Evolutionary conservation across 2,888 invertebrate genomes (phyloP), one percentile per base, ranked within the genome.

Genomic region (Melieria picta): DNA sequence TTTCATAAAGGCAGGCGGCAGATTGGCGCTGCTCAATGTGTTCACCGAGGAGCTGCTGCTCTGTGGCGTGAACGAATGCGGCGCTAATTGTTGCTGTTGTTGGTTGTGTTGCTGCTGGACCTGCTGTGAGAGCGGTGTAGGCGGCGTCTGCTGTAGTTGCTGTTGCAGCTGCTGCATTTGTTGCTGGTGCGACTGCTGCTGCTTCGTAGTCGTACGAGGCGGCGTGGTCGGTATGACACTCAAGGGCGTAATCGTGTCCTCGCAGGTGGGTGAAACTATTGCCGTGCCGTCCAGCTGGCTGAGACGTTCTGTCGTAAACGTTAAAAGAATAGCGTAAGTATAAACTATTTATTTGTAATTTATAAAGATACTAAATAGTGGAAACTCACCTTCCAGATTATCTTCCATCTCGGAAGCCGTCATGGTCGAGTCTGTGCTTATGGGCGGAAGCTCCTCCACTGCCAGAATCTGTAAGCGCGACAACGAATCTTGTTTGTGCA

Each of bases 1-100:
- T 81, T 90, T 90, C 74, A 89, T 88, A 78, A 89, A 88, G 80
- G 88, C 88, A 79, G 89, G 89, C 79, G 90, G 88, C 79, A 88
- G 88, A 82, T 87, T 90, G 78, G 13, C 70, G 63, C 74, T 77
- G 60, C 43, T 43, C 71, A 75, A n/a, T 75, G 70, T 65, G 69
- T 67, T 74, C 62, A 79, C 71, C 50, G 80, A 78, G 16, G 82
- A 78, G 61, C 79, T 74, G 16, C 77, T 81, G 69, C 82, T 84
- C 62, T 83, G 82, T 6, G 83, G 82, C 6, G 84, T 83, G 58
- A 81, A 74, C 7, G 79, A 78, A 74, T 75, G 67, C 30, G 30
- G 30, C 30, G 30, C 30, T 30, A 30, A 30, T 30, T 30, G 30
- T 64, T 71, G 72, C 72, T 71, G 72, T 30, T 71, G 72, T 0